Conservation (phyloP, 2,797 vertebrate genomes). For the Naso thynnoides region DNA sequence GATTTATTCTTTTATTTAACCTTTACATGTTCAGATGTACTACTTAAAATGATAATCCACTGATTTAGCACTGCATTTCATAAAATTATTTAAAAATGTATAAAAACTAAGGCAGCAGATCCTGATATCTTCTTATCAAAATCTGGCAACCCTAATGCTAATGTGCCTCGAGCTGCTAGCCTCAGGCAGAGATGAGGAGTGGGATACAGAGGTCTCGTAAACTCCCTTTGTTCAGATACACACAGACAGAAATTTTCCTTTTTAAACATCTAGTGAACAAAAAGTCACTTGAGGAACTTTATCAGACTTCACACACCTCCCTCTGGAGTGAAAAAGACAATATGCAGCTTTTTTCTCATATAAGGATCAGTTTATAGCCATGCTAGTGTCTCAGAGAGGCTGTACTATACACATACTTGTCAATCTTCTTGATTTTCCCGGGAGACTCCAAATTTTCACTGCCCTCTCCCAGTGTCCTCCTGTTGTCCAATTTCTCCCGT, state of each 20-base stretch:
- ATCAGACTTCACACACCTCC: conserved; percentile 1
- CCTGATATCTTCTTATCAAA: background rate
- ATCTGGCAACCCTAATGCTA: background rate
- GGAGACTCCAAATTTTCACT: too few relatives aligned
- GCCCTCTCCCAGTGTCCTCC: too few relatives aligned
- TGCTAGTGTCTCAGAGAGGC: background rate
- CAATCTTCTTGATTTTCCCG: too few relatives aligned
- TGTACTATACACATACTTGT: too few relatives aligned
- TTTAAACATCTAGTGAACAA: background rate
- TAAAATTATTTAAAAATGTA: too few relatives aligned
- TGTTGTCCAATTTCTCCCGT: too few relatives aligned
- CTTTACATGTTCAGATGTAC: too few relatives aligned
- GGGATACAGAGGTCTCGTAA: background rate
- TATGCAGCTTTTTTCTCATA: too few relatives aligned
- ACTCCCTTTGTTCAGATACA: background rate
- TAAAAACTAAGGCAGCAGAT: too few relatives aligned
- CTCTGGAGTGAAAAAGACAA: background rate
- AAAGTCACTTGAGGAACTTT: background rate
- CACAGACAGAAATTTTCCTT: background rate
- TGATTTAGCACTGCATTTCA: background rate
- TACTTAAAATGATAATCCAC: background rate
- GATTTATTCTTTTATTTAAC: background rate
- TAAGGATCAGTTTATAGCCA: background rate
- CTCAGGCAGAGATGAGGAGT: too few relatives aligned
- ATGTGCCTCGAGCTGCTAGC: background rate